These are phyloP conservation scores for Rhingia campestris DNA, from an alignment of 2,888 invertebrate genomes.

Conservation along the genomic window DNA sequence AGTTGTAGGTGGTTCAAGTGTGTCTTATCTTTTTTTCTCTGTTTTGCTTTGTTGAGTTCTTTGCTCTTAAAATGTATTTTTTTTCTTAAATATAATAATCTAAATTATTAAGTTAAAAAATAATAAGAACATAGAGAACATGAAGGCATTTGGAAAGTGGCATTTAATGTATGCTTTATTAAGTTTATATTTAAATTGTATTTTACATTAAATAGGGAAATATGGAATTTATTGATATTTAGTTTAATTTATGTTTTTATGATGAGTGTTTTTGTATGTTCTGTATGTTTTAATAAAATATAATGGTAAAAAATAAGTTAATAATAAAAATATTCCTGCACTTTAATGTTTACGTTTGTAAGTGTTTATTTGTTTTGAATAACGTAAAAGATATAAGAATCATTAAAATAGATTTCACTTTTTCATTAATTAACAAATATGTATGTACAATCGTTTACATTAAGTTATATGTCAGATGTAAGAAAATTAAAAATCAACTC, in stretches of 20 bases:
- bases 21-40: conserved; percentile 71
- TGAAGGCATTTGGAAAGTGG: conserved; percentile 73
- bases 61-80: conserved; percentile 37
- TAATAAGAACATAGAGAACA: conserved; percentile 73
- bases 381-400: too few relatives aligned
- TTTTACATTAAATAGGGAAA: conserved; percentile 54
- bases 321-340: too few relatives aligned
- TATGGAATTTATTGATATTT: conserved; percentile 53
- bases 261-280: conserved; percentile 66
- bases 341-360: too few relatives aligned
- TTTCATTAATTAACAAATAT: too few relatives aligned
- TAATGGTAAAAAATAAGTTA: conserved; percentile 2
- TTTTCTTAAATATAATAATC: conserved; percentile 31
- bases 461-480: too few relatives aligned
- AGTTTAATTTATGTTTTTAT: conserved; percentile 63
- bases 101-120: conserved; percentile 63
- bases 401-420: too few relatives aligned
- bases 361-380: too few relatives aligned
- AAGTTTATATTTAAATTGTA: conserved; percentile 63
- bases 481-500: too few relatives aligned
- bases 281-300: conserved; percentile 55
- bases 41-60: conserved; percentile 48
- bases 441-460: too few relatives aligned
- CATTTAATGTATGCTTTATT: conserved; percentile 69
- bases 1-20: conserved; percentile 73